Evolutionary conservation across 2,113 vertebrate genomes (phyloP).

Genomic region (Isichthys henryi): DNA sequence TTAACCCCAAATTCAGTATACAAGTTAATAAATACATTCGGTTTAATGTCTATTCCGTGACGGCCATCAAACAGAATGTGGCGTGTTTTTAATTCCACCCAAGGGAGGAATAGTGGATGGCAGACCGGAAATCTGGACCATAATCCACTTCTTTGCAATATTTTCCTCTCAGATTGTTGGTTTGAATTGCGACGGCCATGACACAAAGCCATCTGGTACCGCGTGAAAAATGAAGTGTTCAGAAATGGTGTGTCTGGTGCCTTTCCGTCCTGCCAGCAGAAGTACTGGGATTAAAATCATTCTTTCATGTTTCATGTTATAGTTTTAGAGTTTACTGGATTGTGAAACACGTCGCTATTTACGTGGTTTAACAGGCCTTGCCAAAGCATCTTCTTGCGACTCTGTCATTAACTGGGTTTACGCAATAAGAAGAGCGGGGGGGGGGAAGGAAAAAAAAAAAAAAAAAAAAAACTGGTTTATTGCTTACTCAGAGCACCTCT

Average conservation of each 20-base stretch:
- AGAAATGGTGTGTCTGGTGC: not conserved
- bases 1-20: not conserved
- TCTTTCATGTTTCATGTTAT: not conserved
- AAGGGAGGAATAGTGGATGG: slow-evolving; percentile 6
- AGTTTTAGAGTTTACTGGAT: not conserved
- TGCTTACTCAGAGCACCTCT: not conserved
- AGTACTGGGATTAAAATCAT: slow-evolving; percentile 9
- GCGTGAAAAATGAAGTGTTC: slow-evolving; percentile 11
- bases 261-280: not conserved
- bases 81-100: slow-evolving; percentile 14
- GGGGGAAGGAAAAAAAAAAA: not conserved
- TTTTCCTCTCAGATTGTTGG: slow-evolving; percentile 21
- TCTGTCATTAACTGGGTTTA: not conserved
- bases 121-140: slow-evolving; percentile 16
- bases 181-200: slow-evolving; percentile 12
- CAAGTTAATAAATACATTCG: slow-evolving; percentile 22
- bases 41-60: slow-evolving; percentile 17
- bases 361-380: not conserved
- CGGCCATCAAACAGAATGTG: slow-evolving; percentile 8
- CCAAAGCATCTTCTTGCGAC: not conserved
- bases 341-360: not conserved
- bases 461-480: not conserved
- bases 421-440: not conserved
- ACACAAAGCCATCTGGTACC: slow-evolving; percentile 19
- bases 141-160: slow-evolving; percentile 14